Percentiles rank a stretch among this genome's conserved stretches.
These are phyloP conservation scores for Dallia pectoralis DNA, from an alignment of 2,797 vertebrate species.

Conservation along the genomic window DNA sequence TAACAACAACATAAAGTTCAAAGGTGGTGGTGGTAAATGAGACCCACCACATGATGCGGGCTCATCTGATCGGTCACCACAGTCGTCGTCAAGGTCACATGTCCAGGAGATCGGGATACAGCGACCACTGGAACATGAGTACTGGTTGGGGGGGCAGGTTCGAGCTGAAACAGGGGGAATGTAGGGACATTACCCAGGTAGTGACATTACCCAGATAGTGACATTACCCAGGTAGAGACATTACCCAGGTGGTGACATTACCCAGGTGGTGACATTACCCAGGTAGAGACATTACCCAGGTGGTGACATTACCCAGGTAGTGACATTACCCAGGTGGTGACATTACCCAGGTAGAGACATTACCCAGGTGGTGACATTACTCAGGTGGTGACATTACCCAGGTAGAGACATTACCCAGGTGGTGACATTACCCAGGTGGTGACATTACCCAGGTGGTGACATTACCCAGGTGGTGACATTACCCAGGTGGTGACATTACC, in stretches of 20 bases:
- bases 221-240: neutral
- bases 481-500: neutral
- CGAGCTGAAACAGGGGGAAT: slow-evolving; percentile 71
- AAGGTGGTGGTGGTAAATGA: neutral
- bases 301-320: neutral
- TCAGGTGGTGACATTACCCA: neutral
- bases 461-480: neutral
- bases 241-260: neutral
- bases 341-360: too few species aligned
- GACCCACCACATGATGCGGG: slow-evolving; percentile 85
- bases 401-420: too few species aligned
- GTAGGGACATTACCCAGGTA: too few species aligned
- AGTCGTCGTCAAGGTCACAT: slow-evolving; percentile 93
- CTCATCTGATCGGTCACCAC: slow-evolving; percentile 92
- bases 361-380: neutral
- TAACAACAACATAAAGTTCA: neutral
- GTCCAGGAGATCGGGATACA: slow-evolving; percentile 95
- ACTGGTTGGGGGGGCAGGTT: slow-evolving; percentile 94
- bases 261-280: neutral
- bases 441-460: neutral
- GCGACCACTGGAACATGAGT: slow-evolving; percentile 90
- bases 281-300: too few species aligned
- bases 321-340: neutral
- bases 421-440: neutral
- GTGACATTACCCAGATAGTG: neutral